Base-by-base conservation (phyloP, 2,888 invertebrate genomes). In the Oscheius sp. region DNA sequence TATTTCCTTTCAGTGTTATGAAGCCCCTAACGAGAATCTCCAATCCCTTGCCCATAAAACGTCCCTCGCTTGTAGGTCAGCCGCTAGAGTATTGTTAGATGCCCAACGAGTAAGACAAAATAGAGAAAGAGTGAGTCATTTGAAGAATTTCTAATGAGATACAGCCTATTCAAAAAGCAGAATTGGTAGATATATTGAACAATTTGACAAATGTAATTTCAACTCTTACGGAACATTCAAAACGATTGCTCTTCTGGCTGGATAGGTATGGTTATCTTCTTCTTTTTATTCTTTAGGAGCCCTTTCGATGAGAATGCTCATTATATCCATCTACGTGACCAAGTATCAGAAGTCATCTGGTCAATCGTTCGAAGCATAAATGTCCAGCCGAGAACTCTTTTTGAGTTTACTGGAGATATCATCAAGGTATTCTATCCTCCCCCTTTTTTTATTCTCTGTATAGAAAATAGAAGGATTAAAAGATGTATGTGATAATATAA, bases 191-290 rank as follows among this genome's bases (percentile, higher is more conserved):
- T 26, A 75, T 77, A 36, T 50, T 80, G 63, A 80, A 78, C 70
- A 72, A 66, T 38, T 66, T 80, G 0, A 74, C 73, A 5, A 69
- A 62, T 24, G 73, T 72, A 5, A 93, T 95, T 62, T 92, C 94
- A 50, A 91, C 92, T 80, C 91, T 93, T 62, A 91, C 94, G 82
- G 91, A 90, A 54, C 91, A 92, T 49, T 91, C 94, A 44, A 95
- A 94, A 87, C 92, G 92, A 68, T 89, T 96, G 63, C 92, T 93
- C 24, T 91, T 92, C 85, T 96, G 95, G 94, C 89, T 96, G 20
- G 94, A 95, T 87, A 90, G 93, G 54, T 59, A 50, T 14, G 26
- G 22, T 57, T 26, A 36, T 22, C 49, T 41, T 26, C 66, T 67
- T n/a, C n/a, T n/a, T n/a, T n/a, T n/a, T 4, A 1, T 33, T 26